These are phyloP conservation scores for Drosophila funebris DNA, from an alignment of 1,140 invertebrate species.

Conservation along the genomic window DNA sequence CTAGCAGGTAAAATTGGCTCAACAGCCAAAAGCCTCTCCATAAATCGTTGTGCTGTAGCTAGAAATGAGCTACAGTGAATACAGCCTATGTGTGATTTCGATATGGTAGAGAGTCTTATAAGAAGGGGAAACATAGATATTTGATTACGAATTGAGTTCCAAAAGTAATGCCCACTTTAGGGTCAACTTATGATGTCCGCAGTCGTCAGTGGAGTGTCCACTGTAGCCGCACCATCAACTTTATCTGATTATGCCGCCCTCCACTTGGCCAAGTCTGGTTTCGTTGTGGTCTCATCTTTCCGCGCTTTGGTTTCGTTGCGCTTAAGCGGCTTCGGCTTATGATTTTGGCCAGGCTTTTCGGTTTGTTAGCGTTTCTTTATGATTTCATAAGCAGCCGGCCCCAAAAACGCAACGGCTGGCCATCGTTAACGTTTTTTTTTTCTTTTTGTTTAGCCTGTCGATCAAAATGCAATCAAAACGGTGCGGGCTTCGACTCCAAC, in stretches of 20 bases:
- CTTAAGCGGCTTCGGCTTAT: constrained; percentile 59
- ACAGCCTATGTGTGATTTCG: background rate
- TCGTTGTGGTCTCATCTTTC: constrained; percentile 43
- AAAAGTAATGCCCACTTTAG: background rate
- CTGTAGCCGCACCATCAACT: constrained; percentile 25
- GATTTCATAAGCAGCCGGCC: constrained; percentile 61
- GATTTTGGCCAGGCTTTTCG: constrained; percentile 70
- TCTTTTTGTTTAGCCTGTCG: constrained; percentile 58
- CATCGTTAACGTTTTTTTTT: constrained; percentile 65
- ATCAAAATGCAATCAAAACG: constrained; percentile 80
- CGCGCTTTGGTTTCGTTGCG: constrained; percentile 28
- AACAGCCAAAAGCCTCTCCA: constrained; percentile 34
- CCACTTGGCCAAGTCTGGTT: constrained; percentile 23
- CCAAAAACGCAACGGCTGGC: constrained; percentile 45
- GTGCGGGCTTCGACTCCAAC: constrained; percentile 48
- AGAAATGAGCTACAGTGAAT: constrained; percentile 31
- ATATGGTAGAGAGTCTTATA: too few species aligned
- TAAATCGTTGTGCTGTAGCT: constrained; percentile 35
- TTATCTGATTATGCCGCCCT: constrained; percentile 50
- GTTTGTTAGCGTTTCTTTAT: constrained; percentile 58
- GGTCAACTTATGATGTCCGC: background rate
- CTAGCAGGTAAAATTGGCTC: constrained; percentile 64
- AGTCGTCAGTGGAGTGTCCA: background rate
- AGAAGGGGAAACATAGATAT: too few species aligned
- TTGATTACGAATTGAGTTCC: background rate